Conservation (phyloP, 2,113 vertebrate species). For the Seriola aureovittata region DNA sequence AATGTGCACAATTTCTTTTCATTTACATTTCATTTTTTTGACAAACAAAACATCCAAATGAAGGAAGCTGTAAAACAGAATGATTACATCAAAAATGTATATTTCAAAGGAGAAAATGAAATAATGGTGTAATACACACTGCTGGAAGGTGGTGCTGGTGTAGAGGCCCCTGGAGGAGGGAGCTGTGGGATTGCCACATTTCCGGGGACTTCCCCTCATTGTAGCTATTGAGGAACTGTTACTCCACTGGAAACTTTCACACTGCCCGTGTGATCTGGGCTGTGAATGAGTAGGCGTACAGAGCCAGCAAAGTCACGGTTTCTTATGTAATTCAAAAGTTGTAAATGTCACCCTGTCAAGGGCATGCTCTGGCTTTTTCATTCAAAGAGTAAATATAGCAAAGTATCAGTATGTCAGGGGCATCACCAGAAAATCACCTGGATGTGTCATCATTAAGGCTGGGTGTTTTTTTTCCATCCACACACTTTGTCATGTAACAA, state of each 20-base stretch:
- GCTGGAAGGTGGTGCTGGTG: not conserved
- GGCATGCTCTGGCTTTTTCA: not conserved
- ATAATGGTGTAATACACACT: not conserved
- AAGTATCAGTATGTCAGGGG: too few relatives aligned
- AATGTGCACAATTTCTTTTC: too few relatives aligned
- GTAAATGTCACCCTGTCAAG: not conserved
- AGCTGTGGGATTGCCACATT: slow-evolving; percentile 20
- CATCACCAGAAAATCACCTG: too few relatives aligned
- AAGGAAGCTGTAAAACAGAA: too few relatives aligned
- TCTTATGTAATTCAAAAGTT: not conserved
- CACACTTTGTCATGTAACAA: too few relatives aligned
- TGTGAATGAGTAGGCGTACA: not conserved
- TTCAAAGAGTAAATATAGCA: not conserved
- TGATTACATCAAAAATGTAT: too few relatives aligned
- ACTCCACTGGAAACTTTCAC: slow-evolving; percentile 41
- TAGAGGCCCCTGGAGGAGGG: slow-evolving; percentile 9
- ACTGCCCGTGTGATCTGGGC: not conserved
- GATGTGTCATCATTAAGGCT: not conserved
- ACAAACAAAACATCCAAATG: too few relatives aligned
- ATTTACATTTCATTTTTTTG: too few relatives aligned
- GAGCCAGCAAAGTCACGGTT: not conserved
- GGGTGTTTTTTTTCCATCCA: too few relatives aligned
- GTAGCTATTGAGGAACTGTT: slow-evolving; percentile 19
- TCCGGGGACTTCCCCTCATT: slow-evolving; percentile 18
- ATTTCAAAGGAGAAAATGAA: too few relatives aligned